Evolutionary conservation across 1,140 invertebrate species (phyloP).

Genomic region (Achatina immaculata): DNA sequence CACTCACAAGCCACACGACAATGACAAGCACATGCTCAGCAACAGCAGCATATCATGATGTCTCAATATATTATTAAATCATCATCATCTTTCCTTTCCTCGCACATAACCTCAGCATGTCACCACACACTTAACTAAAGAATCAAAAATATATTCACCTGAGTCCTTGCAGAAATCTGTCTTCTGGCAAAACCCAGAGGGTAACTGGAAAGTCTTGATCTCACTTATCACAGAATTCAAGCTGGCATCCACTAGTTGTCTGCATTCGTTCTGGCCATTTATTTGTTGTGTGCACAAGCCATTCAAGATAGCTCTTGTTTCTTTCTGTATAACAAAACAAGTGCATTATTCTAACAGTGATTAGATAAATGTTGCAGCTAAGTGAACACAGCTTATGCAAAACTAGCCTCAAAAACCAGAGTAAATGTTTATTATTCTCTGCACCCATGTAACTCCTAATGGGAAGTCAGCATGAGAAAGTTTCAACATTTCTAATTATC

Average conservation of each 20-base stretch:
- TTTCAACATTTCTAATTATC: no score
- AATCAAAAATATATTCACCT: neutral
- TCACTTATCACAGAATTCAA: neutral
- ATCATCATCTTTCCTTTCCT: neutral
- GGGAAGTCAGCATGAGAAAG: no score
- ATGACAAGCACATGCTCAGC: neutral
- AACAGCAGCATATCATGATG: neutral
- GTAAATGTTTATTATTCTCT: no score
- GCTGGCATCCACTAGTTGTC: neutral
- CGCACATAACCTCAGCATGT: neutral
- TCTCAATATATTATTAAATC: neutral
- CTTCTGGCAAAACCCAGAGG: slow-evolving; percentile 7
- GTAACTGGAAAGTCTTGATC: neutral
- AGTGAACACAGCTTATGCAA: neutral
- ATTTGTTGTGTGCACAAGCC: neutral
- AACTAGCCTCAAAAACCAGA: neutral
- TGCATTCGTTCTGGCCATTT: slow-evolving; percentile 3
- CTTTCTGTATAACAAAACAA: neutral
- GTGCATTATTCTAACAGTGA: neutral
- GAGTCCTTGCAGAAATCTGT: neutral
- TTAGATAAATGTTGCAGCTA: neutral
- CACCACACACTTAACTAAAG: neutral
- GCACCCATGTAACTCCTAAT: no score
- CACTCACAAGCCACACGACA: neutral
- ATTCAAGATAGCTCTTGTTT: neutral